These are phyloP conservation scores for Gymnocypris eckloni DNA, from an alignment of 2,797 vertebrate genomes.

Conservation along the genomic window DNA sequence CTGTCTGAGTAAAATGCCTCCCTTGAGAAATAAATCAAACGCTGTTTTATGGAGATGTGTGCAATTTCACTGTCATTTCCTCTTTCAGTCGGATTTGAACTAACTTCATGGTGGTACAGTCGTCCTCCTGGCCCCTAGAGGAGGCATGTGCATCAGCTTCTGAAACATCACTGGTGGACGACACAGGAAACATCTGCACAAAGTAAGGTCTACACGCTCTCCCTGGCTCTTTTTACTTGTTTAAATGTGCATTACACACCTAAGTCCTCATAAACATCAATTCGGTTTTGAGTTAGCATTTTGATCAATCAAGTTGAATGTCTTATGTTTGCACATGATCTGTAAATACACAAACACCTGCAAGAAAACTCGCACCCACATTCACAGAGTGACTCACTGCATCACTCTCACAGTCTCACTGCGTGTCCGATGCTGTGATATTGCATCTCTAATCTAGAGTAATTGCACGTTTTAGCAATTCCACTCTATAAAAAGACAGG, in stretches of 20 bases:
- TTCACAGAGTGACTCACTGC: constrained; percentile 24
- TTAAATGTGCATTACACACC: neutral
- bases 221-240: neutral
- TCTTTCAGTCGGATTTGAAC: constrained; percentile 27
- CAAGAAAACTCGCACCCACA: constrained; percentile 25
- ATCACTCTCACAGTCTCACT: constrained; percentile 57
- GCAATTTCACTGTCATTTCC: constrained; percentile 26
- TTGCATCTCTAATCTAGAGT: constrained; percentile 85
- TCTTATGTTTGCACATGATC: neutral
- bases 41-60: constrained; percentile 27
- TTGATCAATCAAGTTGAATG: neutral
- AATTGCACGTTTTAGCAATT: constrained; percentile 82
- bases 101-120: constrained; percentile 46
- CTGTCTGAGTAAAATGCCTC: constrained; percentile 25
- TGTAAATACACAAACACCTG: constrained; percentile 7
- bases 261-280: neutral
- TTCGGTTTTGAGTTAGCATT: neutral
- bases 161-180: constrained; percentile 13
- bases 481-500: constrained; percentile 83
- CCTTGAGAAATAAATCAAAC: constrained; percentile 34
- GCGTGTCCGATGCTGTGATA: constrained; percentile 79
- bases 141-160: constrained; percentile 42
- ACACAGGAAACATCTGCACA: constrained; percentile 10
- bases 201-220: neutral
- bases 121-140: constrained; percentile 56